Evolutionary conservation across 2,888 invertebrate genomes (phyloP).

Genomic region (Drosophila cognata): DNA sequence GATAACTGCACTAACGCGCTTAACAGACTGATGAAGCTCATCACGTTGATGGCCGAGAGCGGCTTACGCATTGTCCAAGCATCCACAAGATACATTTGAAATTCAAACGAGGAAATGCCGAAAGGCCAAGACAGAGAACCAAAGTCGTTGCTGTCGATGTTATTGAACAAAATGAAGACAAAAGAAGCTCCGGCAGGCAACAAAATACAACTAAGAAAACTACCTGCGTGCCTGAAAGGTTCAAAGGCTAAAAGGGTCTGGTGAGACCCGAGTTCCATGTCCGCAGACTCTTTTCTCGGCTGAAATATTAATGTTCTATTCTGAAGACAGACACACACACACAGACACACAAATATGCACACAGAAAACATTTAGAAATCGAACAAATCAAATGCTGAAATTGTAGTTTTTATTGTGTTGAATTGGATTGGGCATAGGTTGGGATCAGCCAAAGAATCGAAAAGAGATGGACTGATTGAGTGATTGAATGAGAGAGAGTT

Average conservation of each 20-base stretch:
- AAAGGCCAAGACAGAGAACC: neutral
- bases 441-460: constrained; percentile 24
- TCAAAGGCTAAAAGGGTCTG: constrained; percentile 78
- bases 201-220: constrained; percentile 30
- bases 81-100: constrained; percentile 65
- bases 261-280: constrained; percentile 10
- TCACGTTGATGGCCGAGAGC: constrained; percentile 39
- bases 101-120: constrained; percentile 56
- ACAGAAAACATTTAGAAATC: constrained; percentile 52
- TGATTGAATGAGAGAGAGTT: neutral
- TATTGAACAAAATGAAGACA: constrained; percentile 53
- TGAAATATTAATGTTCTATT: constrained; percentile 60
- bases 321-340: constrained; percentile 13
- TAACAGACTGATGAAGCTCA: constrained; percentile 51
- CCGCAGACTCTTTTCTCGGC: constrained; percentile 28
- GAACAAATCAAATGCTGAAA: constrained; percentile 61
- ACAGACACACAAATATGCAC: constrained; percentile 15
- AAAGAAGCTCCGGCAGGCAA: constrained; percentile 49
- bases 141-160: constrained; percentile 10
- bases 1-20: constrained; percentile 77
- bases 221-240: constrained; percentile 70
- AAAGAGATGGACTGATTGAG: neutral
- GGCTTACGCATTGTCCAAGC: constrained; percentile 74
- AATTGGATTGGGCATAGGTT: constrained; percentile 24
- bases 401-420: constrained; percentile 53